phyloP scores from a whole-genome alignment of 2,797 vertebrate genomes.

The Falco biarmicus region DNA sequence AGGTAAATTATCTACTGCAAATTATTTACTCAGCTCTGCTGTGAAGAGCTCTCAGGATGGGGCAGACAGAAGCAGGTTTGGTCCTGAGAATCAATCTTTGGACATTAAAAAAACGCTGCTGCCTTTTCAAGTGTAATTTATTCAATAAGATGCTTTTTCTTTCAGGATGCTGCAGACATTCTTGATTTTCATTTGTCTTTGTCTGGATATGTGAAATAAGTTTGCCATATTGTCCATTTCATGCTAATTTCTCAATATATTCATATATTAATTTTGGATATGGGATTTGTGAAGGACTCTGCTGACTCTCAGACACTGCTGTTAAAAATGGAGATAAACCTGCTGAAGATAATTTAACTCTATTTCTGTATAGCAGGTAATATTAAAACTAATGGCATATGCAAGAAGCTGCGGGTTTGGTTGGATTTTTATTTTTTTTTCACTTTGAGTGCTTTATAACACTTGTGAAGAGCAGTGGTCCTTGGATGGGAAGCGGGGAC shows the following conservation, averaged over 20 bases:
- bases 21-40: slow-evolving; percentile 46
- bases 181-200: slow-evolving; percentile 60
- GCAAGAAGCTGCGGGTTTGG: not conserved
- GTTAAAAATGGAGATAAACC: slow-evolving; percentile 38
- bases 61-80: slow-evolving; percentile 10
- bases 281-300: not conserved
- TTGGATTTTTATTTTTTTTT: not conserved
- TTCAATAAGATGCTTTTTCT: not conserved
- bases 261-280: slow-evolving; percentile 5
- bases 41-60: not conserved
- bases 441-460: not conserved
- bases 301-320: not conserved
- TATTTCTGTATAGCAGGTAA: not conserved
- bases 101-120: slow-evolving; percentile 20
- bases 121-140: slow-evolving; percentile 44
- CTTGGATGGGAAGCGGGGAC: not conserved
- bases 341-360: slow-evolving; percentile 18
- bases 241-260: slow-evolving; percentile 36
- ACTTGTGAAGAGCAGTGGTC: not conserved
- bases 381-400: slow-evolving; percentile 1
- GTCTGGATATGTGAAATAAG: slow-evolving; percentile 14
- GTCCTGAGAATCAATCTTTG: slow-evolving; percentile 32
- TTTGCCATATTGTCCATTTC: slow-evolving; percentile 19
- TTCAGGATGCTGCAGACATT: not conserved
- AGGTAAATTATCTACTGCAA: slow-evolving; percentile 6